Base-by-base conservation (phyloP, 2,113 vertebrate species). In the Amblyornis subalaris region DNA sequence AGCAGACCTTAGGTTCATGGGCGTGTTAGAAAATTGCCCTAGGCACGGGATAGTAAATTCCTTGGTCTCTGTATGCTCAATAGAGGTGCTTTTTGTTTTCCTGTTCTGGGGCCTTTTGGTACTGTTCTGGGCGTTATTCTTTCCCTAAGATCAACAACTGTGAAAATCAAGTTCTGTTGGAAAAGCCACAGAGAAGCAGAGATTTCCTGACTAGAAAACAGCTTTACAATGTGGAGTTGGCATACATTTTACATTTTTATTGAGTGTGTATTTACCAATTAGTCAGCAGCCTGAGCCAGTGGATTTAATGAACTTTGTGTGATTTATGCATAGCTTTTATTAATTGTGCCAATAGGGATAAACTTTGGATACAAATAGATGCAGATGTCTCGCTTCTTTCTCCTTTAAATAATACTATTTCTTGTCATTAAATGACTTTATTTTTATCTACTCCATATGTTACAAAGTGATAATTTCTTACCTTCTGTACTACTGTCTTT, bases 281-380 rank as follows among this genome's bases (percentile, higher is more conserved):
- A 97, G 93, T 97, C 95, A 97, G 89, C 93, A 97, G 91, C 84
- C 65, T 81, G 90, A 97, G 95, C 95, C 92, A 90, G 94, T 94
- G 88, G 95, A 94, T 97, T 98, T 98, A 97, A 98, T 97, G 93
- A 96, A 97, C 89, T 97, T 95, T 17, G 11, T 96, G 96, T 97
- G 96, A 98, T 97, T 98, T 97, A 97, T 97, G 96, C 88, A 91
- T 93, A 95, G 80, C 88, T 96, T 96, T 96, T 98, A 97, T 97
- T 97, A 97, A 97, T 94, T 97, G 90, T 94, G 92, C 94, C 96
- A 97, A 48, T 96, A 87, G 94, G 97, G 97, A 97, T 97, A 93
- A 97, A 98, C 35, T 9, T 65, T 61, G 53, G 89, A 83, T 97
- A 97, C 90, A 98, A 97, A 98, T 96, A 96, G 75, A 97, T 96